A percentile compares a stretch with the other conserved stretches of the same genome.
These are phyloP conservation scores for Caenorhabditis afra DNA, from an alignment of 2,888 invertebrate species.

Conservation along the genomic window DNA sequence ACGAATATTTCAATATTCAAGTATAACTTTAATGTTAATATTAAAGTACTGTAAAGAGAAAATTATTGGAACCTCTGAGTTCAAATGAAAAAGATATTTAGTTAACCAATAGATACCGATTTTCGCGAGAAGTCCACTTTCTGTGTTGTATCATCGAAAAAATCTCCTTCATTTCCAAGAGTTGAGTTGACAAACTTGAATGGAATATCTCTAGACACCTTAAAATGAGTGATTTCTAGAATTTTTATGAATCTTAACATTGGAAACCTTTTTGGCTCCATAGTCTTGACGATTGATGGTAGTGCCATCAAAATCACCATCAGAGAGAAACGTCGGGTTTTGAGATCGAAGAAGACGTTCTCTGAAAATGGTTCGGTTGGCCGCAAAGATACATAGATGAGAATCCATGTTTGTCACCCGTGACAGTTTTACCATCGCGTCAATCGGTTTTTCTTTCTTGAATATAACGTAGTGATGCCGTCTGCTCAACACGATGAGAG, in stretches of 20 bases:
- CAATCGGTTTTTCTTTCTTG: no score
- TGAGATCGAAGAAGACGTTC: constrained; percentile 27
- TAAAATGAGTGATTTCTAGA: background rate
- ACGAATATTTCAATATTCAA: no score
- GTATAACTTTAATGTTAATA: no score
- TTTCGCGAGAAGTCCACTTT: constrained; percentile 49
- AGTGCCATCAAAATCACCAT: constrained; percentile 61
- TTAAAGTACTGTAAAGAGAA: no score
- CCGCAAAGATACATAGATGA: no score
- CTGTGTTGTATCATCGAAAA: constrained; percentile 51
- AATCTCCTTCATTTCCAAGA: constrained; percentile 33
- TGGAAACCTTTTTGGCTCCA: constrained; percentile 39
- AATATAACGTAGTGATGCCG: no score
- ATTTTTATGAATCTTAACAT: background rate
- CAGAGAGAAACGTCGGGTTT: constrained; percentile 38
- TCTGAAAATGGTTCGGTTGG: no score
- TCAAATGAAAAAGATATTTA: no score
- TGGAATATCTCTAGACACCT: constrained; percentile 49
- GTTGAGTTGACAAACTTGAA: constrained; percentile 50
- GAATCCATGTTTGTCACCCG: no score
- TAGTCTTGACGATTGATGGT: constrained; percentile 63
- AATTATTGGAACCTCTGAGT: no score
- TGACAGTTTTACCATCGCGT: no score
- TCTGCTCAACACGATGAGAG: no score
- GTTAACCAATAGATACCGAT: constrained; percentile 12